phyloP scores from a whole-genome alignment of 2,113 vertebrate species.

The Ammodramus savannarum region DNA sequence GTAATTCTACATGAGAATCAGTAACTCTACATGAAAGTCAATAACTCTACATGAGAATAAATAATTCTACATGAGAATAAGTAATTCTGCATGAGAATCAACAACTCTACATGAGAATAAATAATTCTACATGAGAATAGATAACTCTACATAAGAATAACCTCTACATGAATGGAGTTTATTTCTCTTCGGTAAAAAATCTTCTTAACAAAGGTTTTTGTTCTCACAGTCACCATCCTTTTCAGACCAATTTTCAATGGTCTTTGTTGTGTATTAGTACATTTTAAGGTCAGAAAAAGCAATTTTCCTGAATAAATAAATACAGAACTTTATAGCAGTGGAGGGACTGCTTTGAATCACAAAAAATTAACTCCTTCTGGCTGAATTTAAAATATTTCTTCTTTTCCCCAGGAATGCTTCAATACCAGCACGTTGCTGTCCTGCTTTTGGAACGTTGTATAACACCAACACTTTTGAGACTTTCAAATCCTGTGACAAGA shows the following conservation, averaged over 20 bases:
- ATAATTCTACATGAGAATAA: neutral
- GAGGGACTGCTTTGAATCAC: neutral
- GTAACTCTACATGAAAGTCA: neutral
- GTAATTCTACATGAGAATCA: too few species aligned
- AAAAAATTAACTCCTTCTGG: neutral
- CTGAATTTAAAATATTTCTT: neutral
- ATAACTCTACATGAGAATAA: fast-evolving
- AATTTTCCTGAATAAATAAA: neutral
- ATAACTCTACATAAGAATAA: neutral
- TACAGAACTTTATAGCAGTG: neutral
- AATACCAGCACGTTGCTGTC: slow-evolving; percentile 87
- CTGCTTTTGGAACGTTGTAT: slow-evolving; percentile 82
- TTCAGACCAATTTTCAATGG: neutral
- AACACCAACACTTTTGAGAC: slow-evolving; percentile 96
- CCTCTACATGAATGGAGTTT: too few species aligned
- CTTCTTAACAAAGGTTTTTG: neutral
- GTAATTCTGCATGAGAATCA: neutral
- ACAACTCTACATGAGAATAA: too few species aligned
- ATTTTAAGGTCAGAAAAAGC: neutral
- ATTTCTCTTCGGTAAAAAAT: too few species aligned
- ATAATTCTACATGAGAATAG: too few species aligned
- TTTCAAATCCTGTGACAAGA: slow-evolving; percentile 93
- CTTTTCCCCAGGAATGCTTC: slow-evolving; percentile 75
- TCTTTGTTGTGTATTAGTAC: neutral
- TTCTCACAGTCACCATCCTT: neutral